Conservation (phyloP, 2,797 vertebrate genomes). For the Distichodus sexfasciatus region DNA sequence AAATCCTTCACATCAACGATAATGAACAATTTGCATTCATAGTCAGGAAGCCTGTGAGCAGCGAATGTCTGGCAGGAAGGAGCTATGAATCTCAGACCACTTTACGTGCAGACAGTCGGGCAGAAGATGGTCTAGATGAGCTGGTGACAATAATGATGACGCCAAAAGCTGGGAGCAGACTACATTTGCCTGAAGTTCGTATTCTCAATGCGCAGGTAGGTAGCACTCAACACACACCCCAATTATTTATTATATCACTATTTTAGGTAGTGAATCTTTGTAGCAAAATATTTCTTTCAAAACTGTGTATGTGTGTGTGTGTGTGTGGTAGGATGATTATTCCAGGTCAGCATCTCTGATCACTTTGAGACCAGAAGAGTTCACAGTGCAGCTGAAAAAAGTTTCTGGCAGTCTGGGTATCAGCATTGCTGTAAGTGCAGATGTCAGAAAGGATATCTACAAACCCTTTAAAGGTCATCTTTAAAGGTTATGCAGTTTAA, state of each 20-base stretch:
- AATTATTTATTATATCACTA: too few species aligned
- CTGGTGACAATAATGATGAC: slow-evolving; percentile 64
- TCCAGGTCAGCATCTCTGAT: slow-evolving; percentile 49
- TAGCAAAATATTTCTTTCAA: neutral
- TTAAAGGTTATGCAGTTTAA: too few species aligned
- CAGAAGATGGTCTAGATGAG: slow-evolving; percentile 60
- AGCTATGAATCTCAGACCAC: slow-evolving; percentile 57
- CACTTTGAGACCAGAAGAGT: slow-evolving; percentile 63
- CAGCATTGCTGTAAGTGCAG: slow-evolving; percentile 80
- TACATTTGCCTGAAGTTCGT: slow-evolving; percentile 61
- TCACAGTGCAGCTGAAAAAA: slow-evolving; percentile 78
- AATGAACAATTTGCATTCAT: neutral
- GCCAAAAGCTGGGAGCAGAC: slow-evolving; percentile 59
- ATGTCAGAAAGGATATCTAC: too few species aligned
- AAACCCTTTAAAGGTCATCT: too few species aligned
- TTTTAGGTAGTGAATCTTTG: too few species aligned
- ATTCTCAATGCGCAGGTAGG: slow-evolving; percentile 47
- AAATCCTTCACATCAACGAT: too few species aligned
- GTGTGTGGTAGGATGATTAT: slow-evolving; percentile 60
- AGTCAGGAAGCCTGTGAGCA: slow-evolving; percentile 31
- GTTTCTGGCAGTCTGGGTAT: slow-evolving; percentile 82
- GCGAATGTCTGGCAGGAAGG: slow-evolving; percentile 44
- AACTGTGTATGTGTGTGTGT: too few species aligned
- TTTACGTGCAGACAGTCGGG: slow-evolving; percentile 45
- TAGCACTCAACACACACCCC: too few species aligned